Percentiles rank a stretch among this genome's conserved stretches.
phyloP scores from a whole-genome alignment of 2,797 vertebrate species.

The Pipistrellus nathusii region DNA sequence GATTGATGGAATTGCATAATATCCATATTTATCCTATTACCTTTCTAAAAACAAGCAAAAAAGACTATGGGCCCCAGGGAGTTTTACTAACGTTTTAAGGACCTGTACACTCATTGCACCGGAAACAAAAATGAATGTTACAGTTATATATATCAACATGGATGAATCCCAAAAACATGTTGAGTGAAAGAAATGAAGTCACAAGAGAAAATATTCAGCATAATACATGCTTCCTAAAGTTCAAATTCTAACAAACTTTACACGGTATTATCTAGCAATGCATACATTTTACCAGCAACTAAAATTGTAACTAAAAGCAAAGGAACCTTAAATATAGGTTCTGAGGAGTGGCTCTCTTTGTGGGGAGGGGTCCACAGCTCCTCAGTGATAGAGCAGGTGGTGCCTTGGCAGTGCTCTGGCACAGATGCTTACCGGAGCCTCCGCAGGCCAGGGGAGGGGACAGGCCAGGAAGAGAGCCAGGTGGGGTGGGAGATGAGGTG shows the following conservation, averaged over 20 bases:
- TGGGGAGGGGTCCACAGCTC: neutral
- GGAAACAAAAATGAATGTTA: slow-evolving; percentile 23
- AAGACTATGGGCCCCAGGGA: neutral
- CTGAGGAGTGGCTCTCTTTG: neutral
- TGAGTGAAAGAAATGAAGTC: neutral
- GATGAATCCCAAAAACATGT: neutral
- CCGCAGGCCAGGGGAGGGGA: neutral
- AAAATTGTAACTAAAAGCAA: slow-evolving; percentile 10
- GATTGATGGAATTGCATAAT: neutral
- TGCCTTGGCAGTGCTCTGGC: neutral
- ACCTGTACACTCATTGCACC: neutral
- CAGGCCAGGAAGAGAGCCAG: neutral
- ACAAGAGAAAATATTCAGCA: slow-evolving; percentile 9
- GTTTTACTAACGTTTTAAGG: neutral
- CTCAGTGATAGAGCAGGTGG: neutral
- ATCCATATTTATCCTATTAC: neutral
- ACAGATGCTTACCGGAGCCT: neutral
- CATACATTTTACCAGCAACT: neutral
- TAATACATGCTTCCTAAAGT: neutral
- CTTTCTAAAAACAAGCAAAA: slow-evolving; percentile 44
- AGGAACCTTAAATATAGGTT: neutral
- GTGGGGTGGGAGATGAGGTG: neutral
- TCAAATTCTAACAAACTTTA: neutral
- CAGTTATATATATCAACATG: neutral
- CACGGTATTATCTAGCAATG: neutral